These are phyloP conservation scores for Athalia cordata DNA, from an alignment of 2,888 invertebrate genomes.

Conservation along the genomic window DNA sequence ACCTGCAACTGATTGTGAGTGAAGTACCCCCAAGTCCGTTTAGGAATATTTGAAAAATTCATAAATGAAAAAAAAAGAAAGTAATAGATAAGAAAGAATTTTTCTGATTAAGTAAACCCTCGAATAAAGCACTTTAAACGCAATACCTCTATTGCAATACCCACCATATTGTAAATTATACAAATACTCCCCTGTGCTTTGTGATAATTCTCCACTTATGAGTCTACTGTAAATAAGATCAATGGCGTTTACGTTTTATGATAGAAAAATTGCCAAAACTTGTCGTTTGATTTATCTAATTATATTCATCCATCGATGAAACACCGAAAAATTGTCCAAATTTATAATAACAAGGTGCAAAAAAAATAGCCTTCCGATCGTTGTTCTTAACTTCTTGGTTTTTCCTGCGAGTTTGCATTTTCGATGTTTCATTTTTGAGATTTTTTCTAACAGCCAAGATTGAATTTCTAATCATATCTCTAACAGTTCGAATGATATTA, in stretches of 20 bases:
- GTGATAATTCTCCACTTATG: constrained; percentile 11
- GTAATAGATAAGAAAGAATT: too few species aligned
- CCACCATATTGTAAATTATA: constrained; percentile 11
- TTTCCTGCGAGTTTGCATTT: background rate
- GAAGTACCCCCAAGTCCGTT: background rate
- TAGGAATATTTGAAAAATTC: constrained; percentile 4
- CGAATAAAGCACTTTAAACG: too few species aligned
- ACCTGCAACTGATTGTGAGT: background rate
- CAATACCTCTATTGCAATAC: too few species aligned
- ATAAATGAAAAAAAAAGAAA: too few species aligned
- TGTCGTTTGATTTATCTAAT: background rate
- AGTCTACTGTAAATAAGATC: background rate
- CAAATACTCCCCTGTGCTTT: constrained; percentile 16
- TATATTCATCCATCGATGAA: too few species aligned
- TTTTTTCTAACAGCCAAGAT: background rate
- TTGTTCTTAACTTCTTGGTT: too few species aligned
- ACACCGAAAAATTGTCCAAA: too few species aligned
- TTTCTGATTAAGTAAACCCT: too few species aligned
- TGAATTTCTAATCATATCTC: background rate
- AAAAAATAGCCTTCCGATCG: too few species aligned
- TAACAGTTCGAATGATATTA: background rate
- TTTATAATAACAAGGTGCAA: too few species aligned
- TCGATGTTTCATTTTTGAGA: background rate
- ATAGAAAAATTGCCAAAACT: background rate
- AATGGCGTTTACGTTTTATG: constrained; percentile 36